Base-by-base conservation (phyloP, 2,888 invertebrate species). In the Cryptocephalus primarius region DNA sequence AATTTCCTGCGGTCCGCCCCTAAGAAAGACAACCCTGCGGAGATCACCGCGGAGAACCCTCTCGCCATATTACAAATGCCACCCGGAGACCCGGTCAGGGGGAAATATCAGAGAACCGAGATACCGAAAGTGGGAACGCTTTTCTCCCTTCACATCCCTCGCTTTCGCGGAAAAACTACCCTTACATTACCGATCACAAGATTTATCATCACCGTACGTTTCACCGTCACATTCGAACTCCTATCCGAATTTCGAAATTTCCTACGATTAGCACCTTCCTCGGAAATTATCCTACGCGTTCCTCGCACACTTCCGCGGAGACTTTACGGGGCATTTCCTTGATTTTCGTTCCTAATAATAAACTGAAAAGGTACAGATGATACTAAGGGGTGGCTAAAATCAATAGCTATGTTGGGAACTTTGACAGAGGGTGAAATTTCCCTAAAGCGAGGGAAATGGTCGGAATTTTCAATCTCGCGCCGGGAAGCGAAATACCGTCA, bases 341-440 rank as follows among this genome's bases (percentile, higher is more conserved):
- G 50, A 51, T 57, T 59, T 55, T 48, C 54, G 53, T 36, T 12
- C 47, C 46, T 47, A 51, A 49, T 50, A 42, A 48, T 44, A 54
- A 45, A 53, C 42, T 48, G 52, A 52, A 47, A 49, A 45, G 49
- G 44, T 50, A 48, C 48, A 36, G 49, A 39, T 36, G 36, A 36
- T 36, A 36, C 36, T 48, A 57, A 60, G 64, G 65, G 65, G 63
- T 62, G 63, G 59, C 56, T 55, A 60, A 62, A 64, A 65, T 65
- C 65, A 65, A 65, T 65, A 65, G 61, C 36, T 36, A n/a, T 36
- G 60, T 55, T 58, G 54, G 55, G 55, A 60, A 62, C 61, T 56
- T 55, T 57, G 50, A 43, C 45, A 43, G 34, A 34, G 46, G 51
- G 51, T 49, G 56, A 63, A 64, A 62, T 50, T 43, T 52, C 53